Evolutionary conservation across 2,888 invertebrate genomes (phyloP), one percentile per base, ranked within the genome.

Genomic region (Agapostemon virescens): DNA sequence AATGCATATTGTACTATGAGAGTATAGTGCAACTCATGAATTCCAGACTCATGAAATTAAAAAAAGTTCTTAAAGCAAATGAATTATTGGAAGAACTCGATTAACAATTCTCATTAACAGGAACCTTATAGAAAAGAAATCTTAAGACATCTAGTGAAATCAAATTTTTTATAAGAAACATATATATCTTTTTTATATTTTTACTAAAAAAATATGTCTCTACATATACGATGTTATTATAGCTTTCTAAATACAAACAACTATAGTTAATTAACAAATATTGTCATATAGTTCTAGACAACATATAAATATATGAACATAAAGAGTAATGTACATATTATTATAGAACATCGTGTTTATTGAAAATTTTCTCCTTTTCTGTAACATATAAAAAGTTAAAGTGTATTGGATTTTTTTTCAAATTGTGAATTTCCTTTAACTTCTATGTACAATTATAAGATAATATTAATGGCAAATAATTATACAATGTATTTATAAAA

Each of bases 1-100:
- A 79, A 58, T 79, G 64, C 72, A 79, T 77, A 66, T 73, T 15
- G 1, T 69, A 69, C 49, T 79, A 76, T n/a, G 76, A 79, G 42
- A 76, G 71, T 68, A 79, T 79, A 76, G 55, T 71, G 13, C 71
- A 76, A 20, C 63, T 79, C 30, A 79, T 79, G 69, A 79, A 79
- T 64, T 77, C 17, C 9, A 79, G 72, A 23, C 77, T 77, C 0
- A 58, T 79, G 68, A 72, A 77, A 23, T 40, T 79, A 17, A 79
- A 79, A 40, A 72, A 79, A 20, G 58, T 79, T 64, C 49, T 66
- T 17, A 79, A 72, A 72, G 49, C 79, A 55, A 69, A 49, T 38
- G 33, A 58, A n/a, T 40, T 77, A 15, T 58, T 80, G 20, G 64
- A 55, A 23, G 69, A 73, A 42, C 58, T 80, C 20, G 69, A 79